Percentiles rank a stretch among this genome's conserved stretches.
These are phyloP conservation scores for Phymorhynchus buccinoides DNA, from an alignment of 1,140 invertebrate species.

Conservation along the genomic window DNA sequence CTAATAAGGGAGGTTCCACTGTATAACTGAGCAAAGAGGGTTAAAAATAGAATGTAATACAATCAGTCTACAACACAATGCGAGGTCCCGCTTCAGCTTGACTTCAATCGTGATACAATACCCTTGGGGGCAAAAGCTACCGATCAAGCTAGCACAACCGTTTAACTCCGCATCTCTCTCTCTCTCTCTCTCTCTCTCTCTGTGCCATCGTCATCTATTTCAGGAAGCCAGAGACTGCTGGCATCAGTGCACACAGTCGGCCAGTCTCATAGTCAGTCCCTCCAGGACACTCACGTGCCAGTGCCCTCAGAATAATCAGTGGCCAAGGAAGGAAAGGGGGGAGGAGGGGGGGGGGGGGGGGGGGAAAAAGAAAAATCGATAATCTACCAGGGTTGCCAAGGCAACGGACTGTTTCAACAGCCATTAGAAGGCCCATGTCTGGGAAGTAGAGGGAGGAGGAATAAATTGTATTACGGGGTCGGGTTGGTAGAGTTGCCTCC, in stretches of 20 bases:
- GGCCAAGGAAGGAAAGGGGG: neutral
- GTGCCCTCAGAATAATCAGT: slow-evolving; percentile 26
- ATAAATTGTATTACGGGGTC: neutral
- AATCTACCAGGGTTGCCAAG: slow-evolving; percentile 38
- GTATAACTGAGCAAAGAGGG: no score
- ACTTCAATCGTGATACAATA: no score
- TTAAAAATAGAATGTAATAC: no score
- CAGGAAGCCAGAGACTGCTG: neutral
- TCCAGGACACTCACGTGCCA: slow-evolving; percentile 20
- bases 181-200: no score
- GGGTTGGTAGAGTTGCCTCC: no score
- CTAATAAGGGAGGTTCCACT: no score
- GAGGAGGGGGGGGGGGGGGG: neutral
- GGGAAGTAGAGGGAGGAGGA: neutral
- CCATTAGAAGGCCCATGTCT: slow-evolving; percentile 37
- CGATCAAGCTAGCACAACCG: no score
- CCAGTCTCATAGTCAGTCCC: slow-evolving; percentile 6
- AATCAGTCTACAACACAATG: no score
- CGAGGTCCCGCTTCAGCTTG: no score
- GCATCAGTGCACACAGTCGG: neutral
- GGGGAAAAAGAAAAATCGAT: slow-evolving; percentile 31
- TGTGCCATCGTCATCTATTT: no score
- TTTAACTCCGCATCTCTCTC: no score
- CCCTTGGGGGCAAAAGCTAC: no score
- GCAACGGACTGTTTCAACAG: slow-evolving; percentile 41